Evolutionary conservation across 2,797 vertebrate genomes (phyloP), one percentile per base, ranked within the genome.

Genomic region (Protosalanx chinensis): DNA sequence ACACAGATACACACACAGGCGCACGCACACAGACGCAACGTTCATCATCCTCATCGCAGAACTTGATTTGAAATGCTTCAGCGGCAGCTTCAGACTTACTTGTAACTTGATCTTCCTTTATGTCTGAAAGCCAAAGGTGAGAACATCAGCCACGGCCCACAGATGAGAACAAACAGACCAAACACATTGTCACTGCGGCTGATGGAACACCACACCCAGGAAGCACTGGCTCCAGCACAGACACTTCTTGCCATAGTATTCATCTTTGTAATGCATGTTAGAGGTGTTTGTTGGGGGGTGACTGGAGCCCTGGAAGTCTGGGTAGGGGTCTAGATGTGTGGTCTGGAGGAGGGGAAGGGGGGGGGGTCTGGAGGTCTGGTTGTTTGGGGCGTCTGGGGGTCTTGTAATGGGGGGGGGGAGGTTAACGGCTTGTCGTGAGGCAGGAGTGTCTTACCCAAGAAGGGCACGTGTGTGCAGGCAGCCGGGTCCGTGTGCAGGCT

Each of bases 41-140:
- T 58, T 58, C 57, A n/a, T 58, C 6, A 32, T 18, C 16, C 61
- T 32, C 16, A 1, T 63, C 16, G n/a, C 37, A 32, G 10, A n/a
- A 15, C 57, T 20, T n/a, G 29, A 30, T 20, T 63, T 35, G 33
- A 35, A 35, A 35, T 35, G 33, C 49, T 37, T 65, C 20, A 35
- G 35, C 5, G 6, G 10, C 8, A 2, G 3, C 51, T 41, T 2
- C 8, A 35, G 20, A 46, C 96, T 96, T 94, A 98, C 97, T 96
- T 87, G 96, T 97, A 76, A 94, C 83, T 85, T 95, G 91, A 83
- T 96, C 95, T 87, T 88, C 94, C 83, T 93, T 93, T 75, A 96
- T 91, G 84, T 95, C 97, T 99, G 92, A 84, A 85, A 79, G 78
- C 80, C 78, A 71, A 86, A 75, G 86, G 32, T n/a, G 27, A 30